A percentile compares a stretch with the other conserved stretches of the same genome.
Evolutionary conservation across 2,888 invertebrate species (phyloP).

Genomic region (Callyntrura guangdongensis): DNA sequence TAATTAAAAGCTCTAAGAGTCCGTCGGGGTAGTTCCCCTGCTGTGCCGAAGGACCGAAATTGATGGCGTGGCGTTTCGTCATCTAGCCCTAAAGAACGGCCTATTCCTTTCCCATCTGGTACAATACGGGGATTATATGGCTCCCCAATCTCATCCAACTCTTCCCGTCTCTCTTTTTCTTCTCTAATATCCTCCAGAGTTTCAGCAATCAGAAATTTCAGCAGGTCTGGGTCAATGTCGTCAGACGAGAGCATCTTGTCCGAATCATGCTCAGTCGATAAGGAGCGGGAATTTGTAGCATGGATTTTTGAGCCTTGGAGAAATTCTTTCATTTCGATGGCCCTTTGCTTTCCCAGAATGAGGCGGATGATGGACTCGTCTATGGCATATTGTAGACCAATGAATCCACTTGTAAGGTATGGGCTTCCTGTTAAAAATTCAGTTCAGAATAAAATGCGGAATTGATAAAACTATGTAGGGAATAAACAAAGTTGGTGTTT

Average conservation of each 20-base stretch:
- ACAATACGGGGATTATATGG: background rate
- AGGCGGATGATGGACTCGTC: conserved; percentile 70
- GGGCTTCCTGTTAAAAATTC: too few relatives aligned
- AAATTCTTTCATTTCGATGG: conserved; percentile 1
- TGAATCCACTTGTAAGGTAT: conserved; percentile 80
- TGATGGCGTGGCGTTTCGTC: background rate
- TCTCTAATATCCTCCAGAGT: background rate
- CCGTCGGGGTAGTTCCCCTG: conserved; percentile 43
- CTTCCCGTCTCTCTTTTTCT: conserved; percentile 24
- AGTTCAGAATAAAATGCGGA: too few relatives aligned
- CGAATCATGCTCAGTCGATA: background rate
- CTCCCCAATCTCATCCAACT: background rate
- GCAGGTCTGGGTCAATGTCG: background rate
- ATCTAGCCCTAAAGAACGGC: background rate
- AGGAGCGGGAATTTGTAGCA: background rate
- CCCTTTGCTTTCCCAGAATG: conserved; percentile 47
- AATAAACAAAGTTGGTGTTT: too few relatives aligned
- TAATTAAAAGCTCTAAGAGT: conserved; percentile 71
- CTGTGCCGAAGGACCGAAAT: background rate
- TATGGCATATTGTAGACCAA: conserved; percentile 82
- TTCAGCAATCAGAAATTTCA: conserved; percentile 12
- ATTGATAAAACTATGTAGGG: too few relatives aligned
- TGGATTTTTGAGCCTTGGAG: too few relatives aligned
- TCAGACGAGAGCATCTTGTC: background rate
- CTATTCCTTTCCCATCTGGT: background rate